Evolutionary conservation across 2,888 invertebrate species (phyloP).

Genomic region (Thelaira solivaga): DNA sequence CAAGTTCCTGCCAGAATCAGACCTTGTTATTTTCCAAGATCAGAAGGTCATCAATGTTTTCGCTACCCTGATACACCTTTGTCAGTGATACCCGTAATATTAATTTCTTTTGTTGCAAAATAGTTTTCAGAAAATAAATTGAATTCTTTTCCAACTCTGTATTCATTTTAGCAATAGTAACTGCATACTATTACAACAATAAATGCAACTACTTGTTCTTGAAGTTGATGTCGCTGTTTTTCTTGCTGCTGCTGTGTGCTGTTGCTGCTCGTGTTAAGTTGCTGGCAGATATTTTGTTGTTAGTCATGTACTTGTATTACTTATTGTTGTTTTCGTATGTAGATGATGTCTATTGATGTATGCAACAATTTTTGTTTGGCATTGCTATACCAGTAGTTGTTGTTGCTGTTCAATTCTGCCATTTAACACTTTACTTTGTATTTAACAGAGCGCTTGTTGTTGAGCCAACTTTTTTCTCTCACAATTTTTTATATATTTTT

Average conservation of each 20-base stretch:
- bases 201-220: slow-evolving; percentile 34
- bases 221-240: slow-evolving; percentile 3
- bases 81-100: too few species aligned
- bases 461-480: not conserved
- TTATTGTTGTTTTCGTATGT: slow-evolving; percentile 23
- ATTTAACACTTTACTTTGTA: slow-evolving; percentile 54
- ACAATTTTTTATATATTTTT: not conserved
- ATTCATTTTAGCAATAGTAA: slow-evolving; percentile 10
- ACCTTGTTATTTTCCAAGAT: too few species aligned
- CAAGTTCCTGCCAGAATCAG: too few species aligned
- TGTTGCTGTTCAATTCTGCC: slow-evolving; percentile 42
- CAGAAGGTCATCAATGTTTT: too few species aligned
- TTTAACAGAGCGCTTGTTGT: slow-evolving; percentile 29
- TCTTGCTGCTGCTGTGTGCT: slow-evolving; percentile 10
- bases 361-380: slow-evolving; percentile 28
- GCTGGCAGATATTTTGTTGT: slow-evolving; percentile 3
- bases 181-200: not conserved
- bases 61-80: too few species aligned
- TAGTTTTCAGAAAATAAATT: not conserved
- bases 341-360: slow-evolving; percentile 44
- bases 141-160: not conserved
- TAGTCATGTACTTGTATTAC: not conserved
- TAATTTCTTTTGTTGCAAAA: too few species aligned
- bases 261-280: slow-evolving; percentile 14
- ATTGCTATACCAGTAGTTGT: not conserved